Percentiles rank a stretch among this genome's conserved stretches.
Evolutionary conservation across 2,797 vertebrate genomes (phyloP).

Genomic region (Semotilus atromaculatus): DNA sequence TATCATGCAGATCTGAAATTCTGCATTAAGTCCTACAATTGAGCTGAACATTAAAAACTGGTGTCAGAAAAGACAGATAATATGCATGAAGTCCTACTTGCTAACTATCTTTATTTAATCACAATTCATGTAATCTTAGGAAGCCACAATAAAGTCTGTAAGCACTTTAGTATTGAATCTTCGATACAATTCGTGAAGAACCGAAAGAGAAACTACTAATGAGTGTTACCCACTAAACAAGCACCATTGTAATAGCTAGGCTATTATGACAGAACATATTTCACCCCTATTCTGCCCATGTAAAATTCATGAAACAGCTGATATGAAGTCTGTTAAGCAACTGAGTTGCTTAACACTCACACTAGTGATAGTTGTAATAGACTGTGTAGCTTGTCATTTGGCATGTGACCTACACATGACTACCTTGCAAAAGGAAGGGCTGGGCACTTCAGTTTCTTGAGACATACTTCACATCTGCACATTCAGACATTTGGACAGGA

Average conservation of each 20-base stretch:
- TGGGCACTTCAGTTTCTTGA: slow-evolving; percentile 63
- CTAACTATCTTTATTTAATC: neutral
- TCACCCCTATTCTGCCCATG: neutral
- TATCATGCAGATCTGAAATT: neutral
- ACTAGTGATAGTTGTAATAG: slow-evolving; percentile 80
- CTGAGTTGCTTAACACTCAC: slow-evolving; percentile 58
- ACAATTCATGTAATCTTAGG: neutral
- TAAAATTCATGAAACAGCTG: slow-evolving; percentile 16
- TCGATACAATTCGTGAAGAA: neutral
- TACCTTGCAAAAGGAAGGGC: slow-evolving; percentile 69
- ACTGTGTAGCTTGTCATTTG: slow-evolving; percentile 60
- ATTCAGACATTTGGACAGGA: neutral
- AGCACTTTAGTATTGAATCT: neutral
- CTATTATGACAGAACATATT: neutral
- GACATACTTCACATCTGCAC: slow-evolving; percentile 44
- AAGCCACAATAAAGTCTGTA: neutral
- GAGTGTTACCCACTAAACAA: neutral
- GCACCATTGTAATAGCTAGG: neutral
- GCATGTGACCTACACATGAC: slow-evolving; percentile 96
- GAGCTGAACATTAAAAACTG: neutral
- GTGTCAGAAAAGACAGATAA: neutral
- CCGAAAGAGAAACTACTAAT: slow-evolving; percentile 5
- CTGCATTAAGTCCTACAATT: neutral
- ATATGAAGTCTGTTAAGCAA: slow-evolving; percentile 15
- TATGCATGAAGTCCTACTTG: neutral